Evolutionary conservation across 2,113 vertebrate genomes (phyloP).

Genomic region (Solea solea): DNA sequence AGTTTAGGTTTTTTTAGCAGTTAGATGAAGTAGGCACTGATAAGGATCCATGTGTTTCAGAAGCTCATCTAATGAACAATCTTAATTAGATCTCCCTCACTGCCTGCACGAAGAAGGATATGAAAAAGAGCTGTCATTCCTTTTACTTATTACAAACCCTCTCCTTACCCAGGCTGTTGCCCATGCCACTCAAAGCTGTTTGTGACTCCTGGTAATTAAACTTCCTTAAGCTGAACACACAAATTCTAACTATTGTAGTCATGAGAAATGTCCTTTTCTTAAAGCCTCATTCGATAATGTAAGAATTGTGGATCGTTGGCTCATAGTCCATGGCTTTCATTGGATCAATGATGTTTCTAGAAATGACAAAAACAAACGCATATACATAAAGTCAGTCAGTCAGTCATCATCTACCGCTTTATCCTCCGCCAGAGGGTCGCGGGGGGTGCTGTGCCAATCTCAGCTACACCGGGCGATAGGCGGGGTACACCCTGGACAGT

Average conservation of each 20-base stretch:
- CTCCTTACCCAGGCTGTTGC: not conserved
- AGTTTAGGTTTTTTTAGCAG: constrained; percentile 1
- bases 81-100: constrained; percentile 25
- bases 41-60: constrained; percentile 6
- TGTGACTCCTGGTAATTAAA: not conserved
- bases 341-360: too few species aligned
- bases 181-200: not conserved
- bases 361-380: too few species aligned
- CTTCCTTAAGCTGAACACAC: not conserved
- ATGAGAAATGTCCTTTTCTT: not conserved
- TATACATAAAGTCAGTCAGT: too few species aligned
- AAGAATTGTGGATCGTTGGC: not conserved
- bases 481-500: too few species aligned
- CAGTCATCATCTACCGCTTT: too few species aligned
- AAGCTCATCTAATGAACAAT: constrained; percentile 18
- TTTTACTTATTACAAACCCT: constrained; percentile 13
- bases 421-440: too few species aligned
- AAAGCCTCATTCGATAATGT: not conserved
- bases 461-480: too few species aligned
- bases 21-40: not conserved
- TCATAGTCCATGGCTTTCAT: not conserved
- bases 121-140: constrained; percentile 15
- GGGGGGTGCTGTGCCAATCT: too few species aligned
- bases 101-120: constrained; percentile 13
- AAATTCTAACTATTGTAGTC: not conserved